phyloP scores from a whole-genome alignment of 2,113 vertebrate species.

The Euleptes europaea region DNA sequence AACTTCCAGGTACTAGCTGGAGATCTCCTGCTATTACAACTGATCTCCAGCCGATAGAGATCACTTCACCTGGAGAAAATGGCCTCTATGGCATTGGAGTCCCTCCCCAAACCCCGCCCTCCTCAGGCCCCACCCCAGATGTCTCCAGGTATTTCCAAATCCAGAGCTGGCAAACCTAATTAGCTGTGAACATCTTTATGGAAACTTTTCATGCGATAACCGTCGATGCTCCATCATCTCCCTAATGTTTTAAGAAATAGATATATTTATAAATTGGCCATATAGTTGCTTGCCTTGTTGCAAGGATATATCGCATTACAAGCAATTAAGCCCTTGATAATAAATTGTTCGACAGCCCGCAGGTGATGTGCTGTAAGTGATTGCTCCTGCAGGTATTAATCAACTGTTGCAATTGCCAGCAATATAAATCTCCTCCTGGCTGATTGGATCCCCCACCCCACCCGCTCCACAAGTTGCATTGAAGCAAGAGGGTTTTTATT shows the following conservation, averaged over 20 bases:
- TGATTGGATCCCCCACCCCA: slow-evolving; percentile 53
- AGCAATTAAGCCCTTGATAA: slow-evolving; percentile 78
- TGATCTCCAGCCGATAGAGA: too few relatives aligned
- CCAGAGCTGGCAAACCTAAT: too few relatives aligned
- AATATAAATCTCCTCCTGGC: slow-evolving; percentile 71
- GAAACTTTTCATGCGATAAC: not conserved
- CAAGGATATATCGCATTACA: slow-evolving; percentile 38
- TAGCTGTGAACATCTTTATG: too few relatives aligned
- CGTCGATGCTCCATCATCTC: not conserved
- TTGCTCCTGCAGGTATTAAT: slow-evolving; percentile 76
- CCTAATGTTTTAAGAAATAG: not conserved
- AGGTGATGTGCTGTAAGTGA: slow-evolving; percentile 64
- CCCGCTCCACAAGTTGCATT: slow-evolving; percentile 36
- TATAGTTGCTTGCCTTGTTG: slow-evolving; percentile 18
- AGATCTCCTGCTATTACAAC: too few relatives aligned
- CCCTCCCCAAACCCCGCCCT: too few relatives aligned
- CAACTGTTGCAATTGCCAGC: slow-evolving; percentile 63
- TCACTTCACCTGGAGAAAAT: too few relatives aligned
- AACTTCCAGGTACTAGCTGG: too few relatives aligned
- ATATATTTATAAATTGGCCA: slow-evolving; percentile 28
- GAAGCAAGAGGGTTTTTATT: slow-evolving; percentile 31
- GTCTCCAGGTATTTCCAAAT: too few relatives aligned
- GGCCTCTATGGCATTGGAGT: too few relatives aligned
- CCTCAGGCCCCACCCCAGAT: too few relatives aligned
- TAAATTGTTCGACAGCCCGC: slow-evolving; percentile 74